Percentiles rank a stretch among this genome's conserved stretches.
phyloP scores from a whole-genome alignment of 2,888 invertebrate genomes.

The Drosophila meridiana region DNA sequence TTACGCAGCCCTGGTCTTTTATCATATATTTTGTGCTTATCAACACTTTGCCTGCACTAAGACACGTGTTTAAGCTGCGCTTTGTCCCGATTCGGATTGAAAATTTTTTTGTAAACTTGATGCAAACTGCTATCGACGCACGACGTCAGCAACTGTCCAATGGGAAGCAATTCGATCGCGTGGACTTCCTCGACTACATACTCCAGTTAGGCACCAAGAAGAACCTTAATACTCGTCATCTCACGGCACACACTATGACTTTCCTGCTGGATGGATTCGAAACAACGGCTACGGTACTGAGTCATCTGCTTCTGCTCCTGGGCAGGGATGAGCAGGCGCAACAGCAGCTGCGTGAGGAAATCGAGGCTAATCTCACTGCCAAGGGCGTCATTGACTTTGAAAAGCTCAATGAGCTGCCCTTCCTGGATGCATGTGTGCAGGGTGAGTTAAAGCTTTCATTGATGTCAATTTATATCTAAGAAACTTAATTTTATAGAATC shows the following conservation, averaged over 20 bases:
- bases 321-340: slow-evolving; percentile 72
- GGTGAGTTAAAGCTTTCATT: neutral
- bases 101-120: slow-evolving; percentile 70
- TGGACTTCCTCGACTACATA: slow-evolving; percentile 83
- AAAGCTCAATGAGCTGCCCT: slow-evolving; percentile 74
- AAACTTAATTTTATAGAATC: slow-evolving; percentile 58
- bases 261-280: slow-evolving; percentile 84
- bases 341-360: slow-evolving; percentile 74
- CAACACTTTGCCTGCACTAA: slow-evolving; percentile 72
- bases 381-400: slow-evolving; percentile 75
- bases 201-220: slow-evolving; percentile 78
- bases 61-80: slow-evolving; percentile 59
- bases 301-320: slow-evolving; percentile 75
- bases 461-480: neutral
- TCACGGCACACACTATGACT: slow-evolving; percentile 81
- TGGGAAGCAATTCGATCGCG: slow-evolving; percentile 65
- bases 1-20: slow-evolving; percentile 66
- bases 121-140: slow-evolving; percentile 72
- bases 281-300: slow-evolving; percentile 78
- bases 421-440: slow-evolving; percentile 82
- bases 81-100: slow-evolving; percentile 87
- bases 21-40: slow-evolving; percentile 59
- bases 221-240: slow-evolving; percentile 55
- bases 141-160: slow-evolving; percentile 53
- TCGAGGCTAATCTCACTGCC: slow-evolving; percentile 51